phyloP scores from a whole-genome alignment of 2,113 vertebrate species.

The Heterotis niloticus region DNA sequence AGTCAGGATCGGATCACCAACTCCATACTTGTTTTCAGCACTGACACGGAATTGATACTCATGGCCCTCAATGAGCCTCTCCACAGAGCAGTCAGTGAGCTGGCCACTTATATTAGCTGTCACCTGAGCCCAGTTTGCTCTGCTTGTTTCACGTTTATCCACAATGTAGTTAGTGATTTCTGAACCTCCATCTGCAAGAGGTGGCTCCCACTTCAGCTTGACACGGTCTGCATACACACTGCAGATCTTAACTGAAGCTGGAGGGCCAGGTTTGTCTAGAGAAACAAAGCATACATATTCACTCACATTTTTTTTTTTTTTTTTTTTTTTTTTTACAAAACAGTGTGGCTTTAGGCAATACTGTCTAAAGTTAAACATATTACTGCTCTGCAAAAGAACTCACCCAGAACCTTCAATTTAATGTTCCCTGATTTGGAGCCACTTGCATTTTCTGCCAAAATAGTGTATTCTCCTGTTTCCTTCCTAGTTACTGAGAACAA shows the following conservation, averaged over 20 bases:
- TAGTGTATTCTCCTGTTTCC: conserved; percentile 92
- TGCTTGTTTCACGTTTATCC: conserved; percentile 96
- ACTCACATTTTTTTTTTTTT: not conserved
- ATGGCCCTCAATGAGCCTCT: conserved; percentile 95
- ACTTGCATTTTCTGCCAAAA: conserved; percentile 86
- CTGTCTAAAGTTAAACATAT: not conserved
- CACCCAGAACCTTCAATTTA: conserved; percentile 94
- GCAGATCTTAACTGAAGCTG: conserved; percentile 83
- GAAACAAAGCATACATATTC: conserved; percentile 26
- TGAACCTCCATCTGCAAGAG: conserved; percentile 90
- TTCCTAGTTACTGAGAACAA: conserved; percentile 87
- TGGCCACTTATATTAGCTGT: conserved; percentile 77
- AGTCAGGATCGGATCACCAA: conserved; percentile 81
- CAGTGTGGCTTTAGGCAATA: not conserved
- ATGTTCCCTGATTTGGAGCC: conserved; percentile 88
- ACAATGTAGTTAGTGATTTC: conserved; percentile 97
- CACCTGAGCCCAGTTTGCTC: conserved; percentile 95
- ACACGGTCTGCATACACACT: conserved; percentile 86
- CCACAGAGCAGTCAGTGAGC: conserved; percentile 84
- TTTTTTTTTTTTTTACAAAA: too few relatives aligned
- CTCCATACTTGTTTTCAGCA: conserved; percentile 96
- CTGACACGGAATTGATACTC: conserved; percentile 96
- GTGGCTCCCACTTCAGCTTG: conserved; percentile 89
- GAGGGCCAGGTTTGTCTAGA: conserved; percentile 93
- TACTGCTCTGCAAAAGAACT: conserved; percentile 36